phyloP scores from a whole-genome alignment of 2,113 vertebrate genomes.

The Cranoglanis bouderius region DNA sequence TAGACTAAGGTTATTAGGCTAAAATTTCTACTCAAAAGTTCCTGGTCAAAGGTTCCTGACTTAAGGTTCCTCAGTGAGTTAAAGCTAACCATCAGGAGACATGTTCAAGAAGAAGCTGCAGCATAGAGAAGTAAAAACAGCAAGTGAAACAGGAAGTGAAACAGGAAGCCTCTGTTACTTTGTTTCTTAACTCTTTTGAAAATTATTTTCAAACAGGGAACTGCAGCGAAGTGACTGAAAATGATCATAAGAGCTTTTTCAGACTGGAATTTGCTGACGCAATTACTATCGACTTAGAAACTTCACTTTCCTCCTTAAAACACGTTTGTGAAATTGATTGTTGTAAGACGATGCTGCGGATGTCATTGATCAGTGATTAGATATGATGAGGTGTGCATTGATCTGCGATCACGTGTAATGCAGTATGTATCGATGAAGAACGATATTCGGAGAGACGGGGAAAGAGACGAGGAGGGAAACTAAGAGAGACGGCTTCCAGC shows the following conservation, averaged over 20 bases:
- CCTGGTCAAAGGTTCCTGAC: not conserved
- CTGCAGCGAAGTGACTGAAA: not conserved
- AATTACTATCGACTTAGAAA: constrained; percentile 38
- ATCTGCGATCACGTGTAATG: constrained; percentile 34
- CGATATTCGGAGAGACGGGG: not conserved
- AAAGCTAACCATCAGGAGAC: not conserved
- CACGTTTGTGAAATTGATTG: not conserved
- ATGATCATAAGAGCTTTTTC: not conserved
- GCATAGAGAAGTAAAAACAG: not conserved
- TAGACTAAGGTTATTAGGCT: not conserved
- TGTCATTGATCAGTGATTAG: constrained; percentile 43
- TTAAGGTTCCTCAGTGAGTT: not conserved
- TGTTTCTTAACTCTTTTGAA: not conserved
- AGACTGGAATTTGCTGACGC: not conserved
- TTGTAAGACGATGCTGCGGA: constrained; percentile 25
- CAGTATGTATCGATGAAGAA: constrained; percentile 32
- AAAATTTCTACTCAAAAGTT: not conserved
- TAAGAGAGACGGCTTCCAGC: not conserved
- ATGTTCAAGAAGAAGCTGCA: not conserved
- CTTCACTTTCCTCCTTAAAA: constrained; percentile 22
- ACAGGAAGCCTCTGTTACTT: not conserved
- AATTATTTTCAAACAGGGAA: not conserved
- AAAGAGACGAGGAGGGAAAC: not conserved
- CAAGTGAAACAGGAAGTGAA: too few species aligned
- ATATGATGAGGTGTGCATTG: constrained; percentile 40